Evolutionary conservation across 2,797 vertebrate genomes (phyloP).

Genomic region (Phyllotis vaccarum): DNA sequence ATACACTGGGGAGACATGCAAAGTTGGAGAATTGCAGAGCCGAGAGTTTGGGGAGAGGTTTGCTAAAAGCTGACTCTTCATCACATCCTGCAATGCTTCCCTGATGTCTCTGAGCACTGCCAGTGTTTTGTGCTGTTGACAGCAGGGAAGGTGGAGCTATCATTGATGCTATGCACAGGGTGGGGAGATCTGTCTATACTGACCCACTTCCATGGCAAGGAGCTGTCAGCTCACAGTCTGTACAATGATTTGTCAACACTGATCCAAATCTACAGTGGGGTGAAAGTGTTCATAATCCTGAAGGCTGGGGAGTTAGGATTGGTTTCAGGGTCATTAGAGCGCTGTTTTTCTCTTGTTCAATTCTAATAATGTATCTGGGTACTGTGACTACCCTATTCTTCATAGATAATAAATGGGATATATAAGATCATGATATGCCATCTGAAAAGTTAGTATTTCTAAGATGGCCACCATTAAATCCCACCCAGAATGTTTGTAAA

Average conservation of each 20-base stretch:
- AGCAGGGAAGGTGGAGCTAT: neutral
- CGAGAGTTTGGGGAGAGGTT: constrained; percentile 36
- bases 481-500: neutral
- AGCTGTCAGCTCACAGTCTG: neutral
- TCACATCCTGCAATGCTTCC: neutral
- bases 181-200: neutral
- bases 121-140: neutral
- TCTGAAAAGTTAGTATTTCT: neutral
- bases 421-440: neutral
- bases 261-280: neutral
- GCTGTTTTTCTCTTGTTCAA: neutral
- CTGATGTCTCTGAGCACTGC: neutral
- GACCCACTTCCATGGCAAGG: neutral
- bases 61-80: constrained; percentile 43
- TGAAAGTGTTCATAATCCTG: neutral
- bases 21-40: constrained; percentile 63
- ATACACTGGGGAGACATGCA: constrained; percentile 40
- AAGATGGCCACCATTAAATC: neutral
- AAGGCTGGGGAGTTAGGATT: neutral
- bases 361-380: neutral
- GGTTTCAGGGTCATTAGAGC: neutral
- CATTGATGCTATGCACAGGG: too few relatives aligned
- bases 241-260: neutral
- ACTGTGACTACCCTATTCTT: neutral
- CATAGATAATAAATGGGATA: neutral